Conservation (phyloP, 1,140 invertebrate genomes). For the Calephelis virginiensis region DNA sequence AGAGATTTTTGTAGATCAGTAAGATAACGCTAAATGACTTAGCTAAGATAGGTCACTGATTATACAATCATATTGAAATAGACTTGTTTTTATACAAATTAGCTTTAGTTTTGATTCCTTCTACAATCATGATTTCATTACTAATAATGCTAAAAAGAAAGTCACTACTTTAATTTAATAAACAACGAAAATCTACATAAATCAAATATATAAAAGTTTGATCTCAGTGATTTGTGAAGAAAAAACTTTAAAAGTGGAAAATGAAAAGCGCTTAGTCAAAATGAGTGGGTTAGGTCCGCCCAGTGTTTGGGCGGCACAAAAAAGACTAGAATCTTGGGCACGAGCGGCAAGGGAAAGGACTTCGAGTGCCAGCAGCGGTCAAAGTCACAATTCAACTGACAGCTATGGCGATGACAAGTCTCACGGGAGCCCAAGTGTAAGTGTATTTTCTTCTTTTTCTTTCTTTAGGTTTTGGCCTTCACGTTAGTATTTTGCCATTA, state of each 20-base stretch:
- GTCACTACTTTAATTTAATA: too few species aligned
- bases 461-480: too few species aligned
- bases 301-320: conserved; percentile 84
- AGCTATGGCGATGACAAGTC: conserved; percentile 77
- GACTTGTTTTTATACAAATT: too few species aligned
- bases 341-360: conserved; percentile 83
- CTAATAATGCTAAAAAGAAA: too few species aligned
- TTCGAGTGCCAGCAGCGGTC: conserved; percentile 79
- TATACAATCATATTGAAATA: too few species aligned
- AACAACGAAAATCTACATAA: conserved; percentile 41
- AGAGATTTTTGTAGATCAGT: too few species aligned
- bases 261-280: conserved; percentile 36
- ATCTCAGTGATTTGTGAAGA: neutral
- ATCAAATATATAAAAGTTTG: neutral
- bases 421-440: conserved; percentile 68
- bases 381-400: conserved; percentile 80
- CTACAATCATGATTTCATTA: too few species aligned
- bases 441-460: too few species aligned
- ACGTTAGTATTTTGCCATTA: too few species aligned
- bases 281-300: conserved; percentile 84
- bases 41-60: too few species aligned
- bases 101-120: too few species aligned
- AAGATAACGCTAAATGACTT: too few species aligned
- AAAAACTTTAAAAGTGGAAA: conserved; percentile 30
- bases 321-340: conserved; percentile 85